Percentiles rank a stretch among this genome's conserved stretches.
Conservation (phyloP, 2,113 vertebrate genomes). For the Protomyctophum bolini region DNA sequence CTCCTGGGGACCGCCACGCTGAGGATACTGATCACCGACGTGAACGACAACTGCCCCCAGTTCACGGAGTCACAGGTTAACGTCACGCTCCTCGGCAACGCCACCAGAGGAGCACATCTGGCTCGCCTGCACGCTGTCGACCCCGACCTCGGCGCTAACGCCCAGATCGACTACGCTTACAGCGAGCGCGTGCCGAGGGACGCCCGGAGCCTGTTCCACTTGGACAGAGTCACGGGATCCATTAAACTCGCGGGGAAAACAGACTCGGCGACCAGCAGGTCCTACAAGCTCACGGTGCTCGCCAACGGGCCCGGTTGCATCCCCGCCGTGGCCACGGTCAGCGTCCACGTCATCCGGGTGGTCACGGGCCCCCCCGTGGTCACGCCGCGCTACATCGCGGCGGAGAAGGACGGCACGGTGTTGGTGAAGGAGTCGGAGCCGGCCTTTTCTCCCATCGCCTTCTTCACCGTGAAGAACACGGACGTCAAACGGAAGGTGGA, state of each 20-base stretch:
- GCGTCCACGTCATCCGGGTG: constrained; percentile 86
- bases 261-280: constrained; percentile 75
- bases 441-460: constrained; percentile 89
- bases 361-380: constrained; percentile 86
- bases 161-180: constrained; percentile 89
- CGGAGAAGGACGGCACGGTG: constrained; percentile 88
- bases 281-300: constrained; percentile 88
- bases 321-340: constrained; percentile 88
- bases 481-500: constrained; percentile 83
- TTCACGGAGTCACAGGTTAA: constrained; percentile 88
- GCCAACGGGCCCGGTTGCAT: constrained; percentile 93
- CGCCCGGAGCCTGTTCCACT: constrained; percentile 86
- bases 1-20: constrained; percentile 90
- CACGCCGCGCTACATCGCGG: constrained; percentile 90
- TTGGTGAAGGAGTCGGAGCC: constrained; percentile 92
- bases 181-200: constrained; percentile 89
- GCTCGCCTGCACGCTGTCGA: constrained; percentile 86
- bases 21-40: constrained; percentile 89
- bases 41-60: constrained; percentile 96
- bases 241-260: constrained; percentile 86
- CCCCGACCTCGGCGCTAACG: constrained; percentile 89
- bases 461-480: constrained; percentile 92
- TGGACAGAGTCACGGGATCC: constrained; percentile 85
- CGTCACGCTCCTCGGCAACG: constrained; percentile 88
- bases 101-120: constrained; percentile 83